Evolutionary conservation across 2,888 invertebrate genomes (phyloP).

Genomic region (Nephrotoma flavescens): DNA sequence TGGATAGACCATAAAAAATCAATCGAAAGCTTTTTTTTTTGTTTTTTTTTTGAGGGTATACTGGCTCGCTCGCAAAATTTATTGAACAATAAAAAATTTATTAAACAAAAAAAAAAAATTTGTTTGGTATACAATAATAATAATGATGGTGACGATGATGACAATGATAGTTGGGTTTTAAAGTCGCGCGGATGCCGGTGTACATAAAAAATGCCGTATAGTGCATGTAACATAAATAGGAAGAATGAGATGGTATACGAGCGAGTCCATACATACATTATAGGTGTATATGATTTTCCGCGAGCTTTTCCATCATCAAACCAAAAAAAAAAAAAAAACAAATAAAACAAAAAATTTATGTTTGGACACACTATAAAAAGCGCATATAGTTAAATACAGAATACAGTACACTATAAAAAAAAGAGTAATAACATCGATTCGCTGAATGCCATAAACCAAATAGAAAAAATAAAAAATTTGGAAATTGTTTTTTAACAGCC

Average conservation of each 20-base stretch:
- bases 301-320: not conserved
- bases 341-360: not conserved
- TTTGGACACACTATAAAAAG: not conserved
- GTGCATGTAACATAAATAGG: not conserved
- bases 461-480: not conserved
- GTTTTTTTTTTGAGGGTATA: not conserved
- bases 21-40: not conserved
- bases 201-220: not conserved
- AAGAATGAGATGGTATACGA: not conserved
- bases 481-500: constrained; percentile 1
- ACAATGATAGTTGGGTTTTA: not conserved
- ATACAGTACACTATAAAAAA: not conserved
- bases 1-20: not conserved
- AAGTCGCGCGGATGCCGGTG: not conserved
- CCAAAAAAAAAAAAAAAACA: not conserved
- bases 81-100: not conserved
- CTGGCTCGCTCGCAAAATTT: not conserved
- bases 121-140: not conserved
- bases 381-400: not conserved
- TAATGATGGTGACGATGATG: not conserved
- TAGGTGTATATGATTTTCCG: not conserved
- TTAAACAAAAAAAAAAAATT: not conserved
- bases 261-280: not conserved
- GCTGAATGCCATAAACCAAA: not conserved
- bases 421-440: not conserved